Conservation (phyloP, 2,797 vertebrate species). For the Micropoecilia bifurca region DNA sequence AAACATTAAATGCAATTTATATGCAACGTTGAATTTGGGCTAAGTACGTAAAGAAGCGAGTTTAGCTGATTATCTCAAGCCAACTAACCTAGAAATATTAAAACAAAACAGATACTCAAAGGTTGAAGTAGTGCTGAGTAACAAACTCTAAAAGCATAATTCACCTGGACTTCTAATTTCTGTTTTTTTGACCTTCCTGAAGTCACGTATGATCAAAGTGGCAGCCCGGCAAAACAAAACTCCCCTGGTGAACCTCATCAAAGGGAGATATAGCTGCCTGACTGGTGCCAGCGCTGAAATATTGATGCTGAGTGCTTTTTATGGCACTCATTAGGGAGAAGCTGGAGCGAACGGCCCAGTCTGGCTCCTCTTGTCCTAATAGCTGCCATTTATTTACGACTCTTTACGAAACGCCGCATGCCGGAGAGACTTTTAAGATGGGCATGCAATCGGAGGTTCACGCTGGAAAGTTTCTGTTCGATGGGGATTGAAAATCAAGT, state of each 20-base stretch:
- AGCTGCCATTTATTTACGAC: constrained; percentile 49
- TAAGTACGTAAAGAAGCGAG: background rate
- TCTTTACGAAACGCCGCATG: constrained; percentile 10
- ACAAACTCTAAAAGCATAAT: constrained; percentile 3
- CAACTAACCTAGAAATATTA: background rate
- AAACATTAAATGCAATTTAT: background rate
- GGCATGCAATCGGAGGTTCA: too few species aligned
- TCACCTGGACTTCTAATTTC: constrained; percentile 7
- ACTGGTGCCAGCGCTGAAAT: constrained; percentile 66
- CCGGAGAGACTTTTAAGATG: background rate
- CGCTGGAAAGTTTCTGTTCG: background rate
- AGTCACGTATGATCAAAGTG: constrained; percentile 29
- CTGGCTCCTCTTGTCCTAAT: constrained; percentile 42
- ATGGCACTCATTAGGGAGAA: constrained; percentile 70
- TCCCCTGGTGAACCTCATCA: constrained; percentile 62
- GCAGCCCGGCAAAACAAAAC: constrained; percentile 57
- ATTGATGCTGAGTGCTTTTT: constrained; percentile 71
- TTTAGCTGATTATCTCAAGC: background rate
- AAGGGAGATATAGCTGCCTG: constrained; percentile 53
- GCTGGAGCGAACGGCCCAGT: constrained; percentile 64
- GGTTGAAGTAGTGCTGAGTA: background rate
- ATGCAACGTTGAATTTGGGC: background rate
- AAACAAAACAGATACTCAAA: background rate
- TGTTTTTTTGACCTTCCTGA: constrained; percentile 18
- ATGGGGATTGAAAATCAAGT: background rate